phyloP scores from a whole-genome alignment of 1,140 invertebrate species.

The Elymnias hypermnestra region DNA sequence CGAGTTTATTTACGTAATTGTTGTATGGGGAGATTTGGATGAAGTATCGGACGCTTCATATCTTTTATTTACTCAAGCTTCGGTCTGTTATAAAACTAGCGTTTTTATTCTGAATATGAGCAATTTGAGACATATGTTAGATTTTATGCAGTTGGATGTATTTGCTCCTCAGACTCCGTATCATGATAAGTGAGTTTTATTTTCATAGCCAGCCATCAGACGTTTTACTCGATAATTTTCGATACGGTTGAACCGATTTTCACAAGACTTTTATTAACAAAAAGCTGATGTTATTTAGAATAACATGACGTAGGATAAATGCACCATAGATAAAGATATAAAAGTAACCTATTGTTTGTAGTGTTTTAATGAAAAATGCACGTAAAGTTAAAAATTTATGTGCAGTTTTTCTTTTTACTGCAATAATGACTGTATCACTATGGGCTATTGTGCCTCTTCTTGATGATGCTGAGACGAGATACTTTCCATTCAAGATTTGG shows the following conservation, averaged over 20 bases:
- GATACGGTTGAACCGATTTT: too few species aligned
- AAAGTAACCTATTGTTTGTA: too few species aligned
- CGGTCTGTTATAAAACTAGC: slow-evolving; percentile 50
- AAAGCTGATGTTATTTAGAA: too few species aligned
- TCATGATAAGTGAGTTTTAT: slow-evolving; percentile 43
- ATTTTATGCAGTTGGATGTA: slow-evolving; percentile 35
- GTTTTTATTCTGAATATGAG: slow-evolving; percentile 42
- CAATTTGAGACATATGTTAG: slow-evolving; percentile 30
- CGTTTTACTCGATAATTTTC: too few species aligned
- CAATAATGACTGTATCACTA: slow-evolving; percentile 39
- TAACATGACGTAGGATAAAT: too few species aligned
- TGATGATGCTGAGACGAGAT: slow-evolving; percentile 32
- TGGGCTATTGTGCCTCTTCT: slow-evolving; percentile 55
- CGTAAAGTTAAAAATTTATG: slow-evolving; percentile 38
- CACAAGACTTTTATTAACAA: too few species aligned
- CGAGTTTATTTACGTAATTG: slow-evolving; percentile 48
- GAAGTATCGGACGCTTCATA: slow-evolving; percentile 52
- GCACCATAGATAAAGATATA: too few species aligned
- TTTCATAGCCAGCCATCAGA: too few species aligned
- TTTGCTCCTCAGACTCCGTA: slow-evolving; percentile 34
- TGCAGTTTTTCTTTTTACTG: slow-evolving; percentile 43
- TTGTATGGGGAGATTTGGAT: slow-evolving; percentile 52
- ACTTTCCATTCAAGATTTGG: slow-evolving; percentile 61
- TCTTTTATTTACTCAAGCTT: slow-evolving; percentile 54
- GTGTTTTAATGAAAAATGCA: slow-evolving; percentile 35